Base-by-base conservation (phyloP, 1,140 invertebrate genomes). In the Zaprionus africanus region DNA sequence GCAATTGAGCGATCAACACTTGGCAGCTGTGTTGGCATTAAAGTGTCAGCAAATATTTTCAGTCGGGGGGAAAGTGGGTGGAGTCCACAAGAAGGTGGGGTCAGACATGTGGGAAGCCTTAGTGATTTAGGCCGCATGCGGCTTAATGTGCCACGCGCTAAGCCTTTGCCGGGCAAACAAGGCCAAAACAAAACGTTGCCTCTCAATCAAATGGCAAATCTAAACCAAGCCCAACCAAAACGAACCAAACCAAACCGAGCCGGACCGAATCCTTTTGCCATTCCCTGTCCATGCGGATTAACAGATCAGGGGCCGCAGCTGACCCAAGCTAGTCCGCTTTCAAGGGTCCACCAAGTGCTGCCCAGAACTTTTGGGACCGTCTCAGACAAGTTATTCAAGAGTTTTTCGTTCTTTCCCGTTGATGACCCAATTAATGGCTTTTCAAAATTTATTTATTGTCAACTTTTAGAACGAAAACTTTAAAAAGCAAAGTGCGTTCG, bases 11-110 rank as follows among this genome's bases (percentile, higher is more conserved):
- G 78, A 88, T 87, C 81, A 88, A 81, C 84, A 87, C 78, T 87
- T 88, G 84, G 78, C 84, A 83, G 78, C 76, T 87, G 67, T 69
- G 76, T 71, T 76, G 80, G 78, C 81, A 88, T 81, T 83, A 83
- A 88, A 88, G 84, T 87, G 84, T 87, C 71, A 78, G 71, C 81
- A 87, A 73, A 87, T 78, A 83, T 81, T 57, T 58, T 57, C 41
- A 41, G 59, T 51, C 17, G 5, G 17, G 7, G 7, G 65, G 75
- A 57, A 80, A 43, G 34, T 60, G 64, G 67, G 24, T 58, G 36
- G 51, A 58, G 31, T 63, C 41, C 58, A 60, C 13, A 31, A 38
- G 34, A 22, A 31, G 24, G 31, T 34, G 31, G 51, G 13, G 51
- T 54, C 24, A 26, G 53, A 51, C 19, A 51, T 51, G 46, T 56